These are phyloP conservation scores for Daboia siamensis DNA, from an alignment of 2,113 vertebrate species.

Conservation along the genomic window DNA sequence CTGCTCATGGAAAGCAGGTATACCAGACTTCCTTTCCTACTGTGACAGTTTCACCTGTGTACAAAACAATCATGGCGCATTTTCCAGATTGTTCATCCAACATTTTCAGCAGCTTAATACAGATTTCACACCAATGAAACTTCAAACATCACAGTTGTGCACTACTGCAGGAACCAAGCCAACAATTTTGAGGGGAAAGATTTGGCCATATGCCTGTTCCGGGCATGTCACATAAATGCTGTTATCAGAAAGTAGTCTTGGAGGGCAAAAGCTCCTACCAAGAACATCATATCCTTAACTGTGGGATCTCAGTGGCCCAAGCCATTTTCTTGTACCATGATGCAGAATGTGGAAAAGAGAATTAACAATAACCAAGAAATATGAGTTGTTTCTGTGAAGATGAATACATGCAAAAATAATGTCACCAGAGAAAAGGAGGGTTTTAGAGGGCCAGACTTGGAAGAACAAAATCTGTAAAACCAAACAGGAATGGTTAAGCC, in stretches of 20 bases:
- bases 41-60: neutral
- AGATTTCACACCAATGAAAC: conserved; percentile 35
- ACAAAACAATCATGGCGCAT: conserved; percentile 13
- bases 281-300: neutral
- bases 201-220: conserved; percentile 10
- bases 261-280: conserved; percentile 14
- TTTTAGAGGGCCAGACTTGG: neutral
- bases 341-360: neutral
- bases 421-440: neutral
- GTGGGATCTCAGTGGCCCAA: neutral
- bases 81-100: conserved; percentile 22
- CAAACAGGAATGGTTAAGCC: neutral
- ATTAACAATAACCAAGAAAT: neutral
- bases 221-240: neutral
- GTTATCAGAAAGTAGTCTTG: neutral
- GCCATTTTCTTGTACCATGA: neutral
- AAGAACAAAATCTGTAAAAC: neutral
- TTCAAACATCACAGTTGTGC: conserved; percentile 8
- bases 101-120: conserved; percentile 41
- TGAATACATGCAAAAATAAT: conserved; percentile 15
- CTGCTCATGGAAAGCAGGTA: conserved; percentile 49
- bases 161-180: conserved; percentile 1
- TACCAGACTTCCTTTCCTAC: conserved; percentile 30
- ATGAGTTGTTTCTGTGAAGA: neutral
- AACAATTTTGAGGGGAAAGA: conserved; percentile 24